Evolutionary conservation across 1,140 invertebrate species (phyloP), one percentile per base, ranked within the genome.

Genomic region (Papilio dardanus): DNA sequence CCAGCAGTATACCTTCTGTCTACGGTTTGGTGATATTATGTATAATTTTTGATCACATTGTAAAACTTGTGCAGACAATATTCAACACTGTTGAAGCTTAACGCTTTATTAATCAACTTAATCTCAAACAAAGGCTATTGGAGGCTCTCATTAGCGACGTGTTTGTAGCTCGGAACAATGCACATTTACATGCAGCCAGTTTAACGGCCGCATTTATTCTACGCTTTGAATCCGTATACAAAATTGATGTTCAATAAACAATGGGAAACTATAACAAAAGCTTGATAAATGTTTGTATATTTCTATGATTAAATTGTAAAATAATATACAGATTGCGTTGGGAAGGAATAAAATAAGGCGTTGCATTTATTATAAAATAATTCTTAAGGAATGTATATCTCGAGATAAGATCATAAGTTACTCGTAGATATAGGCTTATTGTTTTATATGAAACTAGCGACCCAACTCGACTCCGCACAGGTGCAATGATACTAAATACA

Each of bases 181-280:
- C 46, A 19, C 8, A 21, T 46, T 42, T 46, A 50, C 19, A 21
- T 50, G 46, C 54, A 62, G 46, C 54, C 54, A 62, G 24, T 62
- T 16, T 62, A 62, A 28, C 54, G 54, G 54, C 54, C 24, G 54
- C 12, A 28, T 21, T 62, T 62, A 28, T 62, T 62, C 54, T 62
- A 24, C 21, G 24, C 54, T 62, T 62, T 62, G 54, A 62, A 28
- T 62, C 30, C 54, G 54, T 24, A 28, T 28, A 62, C 54, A 62
- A 62, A n/a, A 62, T 62, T 62, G 54, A 62, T 62, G 54, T 62
- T 62, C 54, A 16, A 62, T 62, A 62, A 2, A 62, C 54, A 62
- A 62, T 62, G 54, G 24, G 30, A n/a, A 62, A 28, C 24, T 24
- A 62, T 30, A 62, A 62, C 54, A 62, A 62, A 62, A 62, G 54